Conservation (phyloP, 2,113 vertebrate genomes). For the Alosa alosa region DNA sequence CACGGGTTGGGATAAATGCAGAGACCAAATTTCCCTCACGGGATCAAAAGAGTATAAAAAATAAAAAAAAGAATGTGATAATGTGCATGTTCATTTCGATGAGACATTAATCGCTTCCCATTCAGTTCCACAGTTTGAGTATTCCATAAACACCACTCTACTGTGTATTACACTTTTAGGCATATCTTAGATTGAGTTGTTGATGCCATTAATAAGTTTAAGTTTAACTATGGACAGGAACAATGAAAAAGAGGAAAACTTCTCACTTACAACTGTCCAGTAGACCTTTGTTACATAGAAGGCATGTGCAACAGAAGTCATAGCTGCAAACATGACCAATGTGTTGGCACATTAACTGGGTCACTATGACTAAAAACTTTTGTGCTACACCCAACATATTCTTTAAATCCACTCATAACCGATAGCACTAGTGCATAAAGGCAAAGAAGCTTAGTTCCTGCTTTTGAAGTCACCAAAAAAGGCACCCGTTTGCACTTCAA, state of each 20-base stretch:
- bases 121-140: background rate
- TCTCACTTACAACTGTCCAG: too few species aligned
- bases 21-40: too few species aligned
- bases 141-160: background rate
- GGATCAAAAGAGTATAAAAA: too few species aligned
- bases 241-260: background rate
- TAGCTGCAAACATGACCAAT: background rate
- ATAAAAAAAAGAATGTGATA: too few species aligned
- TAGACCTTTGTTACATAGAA: too few species aligned
- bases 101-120: too few species aligned
- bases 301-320: background rate
- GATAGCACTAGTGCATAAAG: constrained; percentile 36
- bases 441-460: constrained; percentile 55
- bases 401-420: constrained; percentile 22
- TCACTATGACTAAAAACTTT: constrained; percentile 35
- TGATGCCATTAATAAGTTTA: background rate
- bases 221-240: background rate
- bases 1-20: too few species aligned
- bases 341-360: constrained; percentile 31
- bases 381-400: constrained; percentile 14
- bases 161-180: background rate
- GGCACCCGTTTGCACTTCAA: constrained; percentile 65
- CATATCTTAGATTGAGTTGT: background rate
- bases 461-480: constrained; percentile 65
- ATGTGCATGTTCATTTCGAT: too few species aligned